Percentiles rank a stretch among this genome's conserved stretches.
phyloP scores from a whole-genome alignment of 2,797 vertebrate species.

The Etheostoma nigrum region DNA sequence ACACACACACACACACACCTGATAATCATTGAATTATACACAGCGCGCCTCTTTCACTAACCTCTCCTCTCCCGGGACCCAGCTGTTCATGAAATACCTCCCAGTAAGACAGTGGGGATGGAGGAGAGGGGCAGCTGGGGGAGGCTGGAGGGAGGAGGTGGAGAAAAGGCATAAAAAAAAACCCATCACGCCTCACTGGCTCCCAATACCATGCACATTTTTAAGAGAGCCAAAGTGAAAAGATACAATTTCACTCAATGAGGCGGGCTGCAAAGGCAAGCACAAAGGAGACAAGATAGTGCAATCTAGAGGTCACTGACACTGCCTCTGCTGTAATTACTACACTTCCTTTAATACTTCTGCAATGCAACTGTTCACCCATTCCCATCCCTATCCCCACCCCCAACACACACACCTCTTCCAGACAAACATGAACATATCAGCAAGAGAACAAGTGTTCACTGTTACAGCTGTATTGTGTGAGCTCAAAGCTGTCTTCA shows the following conservation, averaged over 20 bases:
- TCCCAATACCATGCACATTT: conserved; percentile 92
- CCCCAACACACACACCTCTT: conserved; percentile 36
- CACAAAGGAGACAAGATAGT: conserved; percentile 98
- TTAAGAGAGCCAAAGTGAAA: conserved; percentile 88
- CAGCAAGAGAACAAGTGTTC: conserved; percentile 65
- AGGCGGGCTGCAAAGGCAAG: conserved; percentile 82
- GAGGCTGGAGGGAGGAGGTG: conserved; percentile 53
- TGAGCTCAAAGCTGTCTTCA: conserved; percentile 55
- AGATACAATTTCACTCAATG: conserved; percentile 92
- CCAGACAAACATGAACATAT: conserved; percentile 61
- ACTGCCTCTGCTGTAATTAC: conserved; percentile 94
- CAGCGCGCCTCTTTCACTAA: conserved; percentile 87
- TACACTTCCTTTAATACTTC: conserved; percentile 92
- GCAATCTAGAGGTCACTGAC: conserved; percentile 95
- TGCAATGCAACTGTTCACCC: conserved; percentile 72
- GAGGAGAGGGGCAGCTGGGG: conserved; percentile 74
- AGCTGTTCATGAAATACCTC: conserved; percentile 95
- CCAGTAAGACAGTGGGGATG: conserved; percentile 83
- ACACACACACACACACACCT: conserved; percentile 70
- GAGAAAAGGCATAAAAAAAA: conserved; percentile 63
- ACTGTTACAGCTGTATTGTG: conserved; percentile 57
- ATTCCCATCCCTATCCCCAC: conserved; percentile 45
- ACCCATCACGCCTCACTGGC: conserved; percentile 92
- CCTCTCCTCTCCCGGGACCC: conserved; percentile 88
- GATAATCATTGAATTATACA: conserved; percentile 90